Evolutionary conservation across 2,888 invertebrate species (phyloP), one percentile per base, ranked within the genome.

Genomic region (Polyommatus iphigenia): DNA sequence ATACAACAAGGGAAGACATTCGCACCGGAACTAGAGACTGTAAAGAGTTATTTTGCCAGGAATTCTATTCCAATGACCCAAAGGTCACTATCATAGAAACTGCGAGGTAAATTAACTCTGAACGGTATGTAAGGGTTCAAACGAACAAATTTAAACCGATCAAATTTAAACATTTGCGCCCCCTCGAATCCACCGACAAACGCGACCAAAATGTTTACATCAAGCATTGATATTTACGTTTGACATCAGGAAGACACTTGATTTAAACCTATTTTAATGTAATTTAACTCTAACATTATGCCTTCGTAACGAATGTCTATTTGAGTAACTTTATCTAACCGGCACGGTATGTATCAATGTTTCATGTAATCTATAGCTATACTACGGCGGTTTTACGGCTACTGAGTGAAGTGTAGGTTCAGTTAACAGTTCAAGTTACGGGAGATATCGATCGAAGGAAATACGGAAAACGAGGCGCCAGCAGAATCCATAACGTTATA

Each of bases 211-310:
- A 72, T 50, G 71, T 71, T 76, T 78, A 78, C 79, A 79, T 71
- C 79, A 79, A 79, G 20, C 80, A 79, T 78, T 78, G 78, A 79
- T 77, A 79, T 78, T 78, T 79, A 78, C 62, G 78, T 67, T 67
- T 50, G 76, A 67, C 32, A 71, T 50, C 67, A 62, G 80, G 79
- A 80, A 80, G 80, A 80, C 79, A 71, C 79, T 78, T 78, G 79
- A 81, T 80, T 79, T 62, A 79, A 73, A 77, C 46, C 67, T 71
- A 71, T 77, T 77, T 77, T 71, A 71, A 62, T 71, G 46, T 77
- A 77, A 50, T 72, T 41, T 32, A 72, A 72, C 32, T 29, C 67
- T 67, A 67, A 67, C 29, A 76, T 67, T 36, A 76, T 76, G 76
- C 46, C 62, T 24, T 67, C 62, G 62, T 20, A 76, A 59, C 36